Percentiles rank a stretch among this genome's conserved stretches.
Evolutionary conservation across 1,140 invertebrate species (phyloP).

Genomic region (Agrypnia vestita): DNA sequence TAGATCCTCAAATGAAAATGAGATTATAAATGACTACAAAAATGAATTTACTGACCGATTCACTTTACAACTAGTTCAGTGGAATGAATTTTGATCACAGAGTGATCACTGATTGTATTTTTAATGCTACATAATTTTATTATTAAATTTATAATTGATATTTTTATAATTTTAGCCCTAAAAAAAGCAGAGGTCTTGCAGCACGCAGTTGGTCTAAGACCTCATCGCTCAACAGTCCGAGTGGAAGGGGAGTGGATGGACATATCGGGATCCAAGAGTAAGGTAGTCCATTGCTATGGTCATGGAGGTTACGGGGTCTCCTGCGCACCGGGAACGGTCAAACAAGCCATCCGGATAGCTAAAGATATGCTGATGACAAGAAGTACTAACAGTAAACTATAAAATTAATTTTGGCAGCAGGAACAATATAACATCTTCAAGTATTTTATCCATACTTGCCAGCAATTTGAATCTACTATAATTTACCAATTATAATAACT

Average conservation of each 20-base stretch:
- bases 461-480: too few species aligned
- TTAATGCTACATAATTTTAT: too few species aligned
- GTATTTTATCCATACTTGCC: too few species aligned
- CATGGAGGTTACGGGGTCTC: conserved; percentile 94
- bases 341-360: conserved; percentile 81
- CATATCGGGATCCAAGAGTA: conserved; percentile 65
- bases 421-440: too few species aligned
- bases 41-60: too few species aligned
- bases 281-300: conserved; percentile 93
- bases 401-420: background rate
- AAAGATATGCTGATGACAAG: conserved; percentile 73
- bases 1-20: too few species aligned
- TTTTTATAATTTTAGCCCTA: conserved; percentile 67
- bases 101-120: too few species aligned
- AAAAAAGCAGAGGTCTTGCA: conserved; percentile 76
- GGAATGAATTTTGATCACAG: too few species aligned
- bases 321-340: conserved; percentile 88
- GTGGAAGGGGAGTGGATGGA: conserved; percentile 79
- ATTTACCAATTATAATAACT: too few species aligned
- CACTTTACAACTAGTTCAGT: too few species aligned
- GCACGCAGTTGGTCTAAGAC: conserved; percentile 85
- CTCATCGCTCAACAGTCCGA: conserved; percentile 83
- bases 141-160: too few species aligned
- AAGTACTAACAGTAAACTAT: conserved; percentile 69
- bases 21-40: too few species aligned